These are phyloP conservation scores for Lasioglossum lativentre DNA, from an alignment of 2,888 invertebrate species.

Conservation along the genomic window DNA sequence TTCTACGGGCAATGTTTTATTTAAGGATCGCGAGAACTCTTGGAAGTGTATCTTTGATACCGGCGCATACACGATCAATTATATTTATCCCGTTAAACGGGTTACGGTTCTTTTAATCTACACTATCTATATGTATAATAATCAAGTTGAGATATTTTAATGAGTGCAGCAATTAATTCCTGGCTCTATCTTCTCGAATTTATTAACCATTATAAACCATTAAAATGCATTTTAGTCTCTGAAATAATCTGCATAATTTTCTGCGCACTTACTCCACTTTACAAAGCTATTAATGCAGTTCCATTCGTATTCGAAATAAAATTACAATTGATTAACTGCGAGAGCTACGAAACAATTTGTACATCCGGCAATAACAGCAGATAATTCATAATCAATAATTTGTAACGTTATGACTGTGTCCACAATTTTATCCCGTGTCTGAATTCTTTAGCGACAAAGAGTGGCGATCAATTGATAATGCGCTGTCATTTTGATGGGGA, in stretches of 20 bases:
- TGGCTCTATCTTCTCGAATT: neutral
- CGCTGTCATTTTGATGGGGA: neutral
- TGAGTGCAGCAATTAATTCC: neutral
- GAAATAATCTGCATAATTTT: neutral
- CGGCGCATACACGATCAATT: slow-evolving; percentile 36
- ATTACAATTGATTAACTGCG: neutral
- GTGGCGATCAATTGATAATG: neutral
- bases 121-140: neutral
- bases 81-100: slow-evolving; percentile 45
- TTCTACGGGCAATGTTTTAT: slow-evolving; percentile 58
- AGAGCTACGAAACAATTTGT: neutral
- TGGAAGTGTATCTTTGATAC: slow-evolving; percentile 54
- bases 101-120: neutral
- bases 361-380: neutral
- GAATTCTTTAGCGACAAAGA: neutral
- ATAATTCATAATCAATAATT: neutral
- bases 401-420: neutral
- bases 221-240: neutral
- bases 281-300: neutral
- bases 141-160: neutral
- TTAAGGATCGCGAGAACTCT: slow-evolving; percentile 38
- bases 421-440: neutral
- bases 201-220: neutral
- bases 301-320: neutral
- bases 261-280: neutral